These are phyloP conservation scores for Laticauda colubrina DNA, from an alignment of 2,113 vertebrate genomes.

Conservation along the genomic window DNA sequence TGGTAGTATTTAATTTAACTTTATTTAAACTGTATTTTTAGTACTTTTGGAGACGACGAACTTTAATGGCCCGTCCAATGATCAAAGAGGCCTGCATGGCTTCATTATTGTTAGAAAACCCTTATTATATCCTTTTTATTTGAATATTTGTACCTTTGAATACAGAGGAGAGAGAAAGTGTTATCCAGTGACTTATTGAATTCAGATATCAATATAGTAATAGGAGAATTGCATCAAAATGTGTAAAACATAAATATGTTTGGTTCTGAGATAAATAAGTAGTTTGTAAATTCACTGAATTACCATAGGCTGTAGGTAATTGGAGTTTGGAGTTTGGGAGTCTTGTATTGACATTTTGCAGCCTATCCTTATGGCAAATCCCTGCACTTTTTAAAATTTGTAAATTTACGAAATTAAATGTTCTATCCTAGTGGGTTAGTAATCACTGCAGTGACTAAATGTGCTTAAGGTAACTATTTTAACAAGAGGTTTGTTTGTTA, in stretches of 20 bases:
- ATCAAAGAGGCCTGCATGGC: slow-evolving; percentile 94
- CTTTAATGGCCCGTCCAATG: slow-evolving; percentile 95
- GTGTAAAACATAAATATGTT: not conserved
- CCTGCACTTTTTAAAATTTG: not conserved
- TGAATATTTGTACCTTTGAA: not conserved
- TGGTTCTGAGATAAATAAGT: not conserved
- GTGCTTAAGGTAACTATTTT: not conserved
- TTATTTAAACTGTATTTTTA: slow-evolving; percentile 50
- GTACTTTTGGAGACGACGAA: slow-evolving; percentile 94
- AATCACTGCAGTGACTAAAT: not conserved
- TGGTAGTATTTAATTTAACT: not conserved
- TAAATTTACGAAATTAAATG: not conserved
- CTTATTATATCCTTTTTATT: slow-evolving; percentile 95
- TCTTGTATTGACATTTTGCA: not conserved
- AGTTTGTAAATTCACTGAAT: not conserved
- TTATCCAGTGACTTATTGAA: not conserved
- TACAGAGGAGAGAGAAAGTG: not conserved
- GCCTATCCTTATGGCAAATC: not conserved
- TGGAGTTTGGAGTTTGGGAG: not conserved
- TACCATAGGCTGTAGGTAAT: not conserved
- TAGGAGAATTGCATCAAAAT: not conserved
- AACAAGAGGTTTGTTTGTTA: not conserved
- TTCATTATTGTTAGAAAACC: slow-evolving; percentile 93
- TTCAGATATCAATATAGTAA: not conserved
- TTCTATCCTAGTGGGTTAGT: not conserved